phyloP scores from a whole-genome alignment of 1,140 invertebrate species.

The Caenorhabditis brenneri region DNA sequence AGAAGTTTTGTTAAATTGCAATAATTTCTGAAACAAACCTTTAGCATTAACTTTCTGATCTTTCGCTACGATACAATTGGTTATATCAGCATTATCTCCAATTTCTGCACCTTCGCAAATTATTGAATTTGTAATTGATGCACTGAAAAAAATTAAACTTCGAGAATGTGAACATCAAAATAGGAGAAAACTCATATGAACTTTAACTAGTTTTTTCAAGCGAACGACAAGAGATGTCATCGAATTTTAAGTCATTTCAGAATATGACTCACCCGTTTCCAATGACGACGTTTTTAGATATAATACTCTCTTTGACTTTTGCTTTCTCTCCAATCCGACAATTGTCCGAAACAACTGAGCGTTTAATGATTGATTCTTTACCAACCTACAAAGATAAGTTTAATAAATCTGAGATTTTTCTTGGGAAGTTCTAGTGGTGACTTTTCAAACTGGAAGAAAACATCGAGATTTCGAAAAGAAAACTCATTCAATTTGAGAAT shows the following conservation, averaged over 20 bases:
- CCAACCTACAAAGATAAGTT: neutral
- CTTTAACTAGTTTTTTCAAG: no score
- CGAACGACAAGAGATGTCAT: no score
- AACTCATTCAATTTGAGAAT: no score
- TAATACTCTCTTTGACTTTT: constrained; percentile 34
- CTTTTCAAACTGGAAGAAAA: neutral
- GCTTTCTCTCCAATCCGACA: neutral
- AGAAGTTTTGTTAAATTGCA: neutral
- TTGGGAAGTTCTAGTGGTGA: no score
- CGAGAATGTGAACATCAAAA: neutral
- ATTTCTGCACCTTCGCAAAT: constrained; percentile 42
- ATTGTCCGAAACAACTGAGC: neutral
- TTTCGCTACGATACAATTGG: constrained; percentile 35
- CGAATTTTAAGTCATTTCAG: no score
- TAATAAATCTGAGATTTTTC: neutral
- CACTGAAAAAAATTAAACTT: constrained; percentile 5
- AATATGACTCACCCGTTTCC: constrained; percentile 37
- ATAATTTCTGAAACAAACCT: neutral
- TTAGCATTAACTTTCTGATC: constrained; percentile 39
- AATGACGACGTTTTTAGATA: neutral
- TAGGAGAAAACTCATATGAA: no score
- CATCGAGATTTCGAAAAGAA: no score
- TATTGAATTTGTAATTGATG: constrained; percentile 33
- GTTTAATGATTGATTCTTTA: neutral
- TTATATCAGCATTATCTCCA: constrained; percentile 45